phyloP scores from a whole-genome alignment of 2,888 invertebrate species.

The Oasisia sp. region DNA sequence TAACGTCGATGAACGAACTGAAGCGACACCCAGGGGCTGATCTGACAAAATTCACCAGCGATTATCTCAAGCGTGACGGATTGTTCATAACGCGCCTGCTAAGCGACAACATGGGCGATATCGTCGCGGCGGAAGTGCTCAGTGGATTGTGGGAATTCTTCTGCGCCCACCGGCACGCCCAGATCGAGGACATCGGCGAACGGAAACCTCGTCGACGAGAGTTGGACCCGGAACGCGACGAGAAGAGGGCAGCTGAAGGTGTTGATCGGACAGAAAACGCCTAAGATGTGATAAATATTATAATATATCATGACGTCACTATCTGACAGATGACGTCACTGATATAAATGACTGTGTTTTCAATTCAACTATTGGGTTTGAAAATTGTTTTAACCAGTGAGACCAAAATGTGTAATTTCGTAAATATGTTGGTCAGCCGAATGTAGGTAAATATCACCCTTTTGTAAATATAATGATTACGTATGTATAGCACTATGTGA shows the following conservation, averaged over 20 bases:
- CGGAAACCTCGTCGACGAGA: background rate
- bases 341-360: background rate
- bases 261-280: slow-evolving; percentile 12
- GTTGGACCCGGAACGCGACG: background rate
- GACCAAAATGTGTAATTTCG: background rate
- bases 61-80: slow-evolving; percentile 61
- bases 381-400: background rate
- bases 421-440: background rate
- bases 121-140: slow-evolving; percentile 56
- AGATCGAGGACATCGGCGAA: slow-evolving; percentile 1
- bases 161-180: slow-evolving; percentile 29
- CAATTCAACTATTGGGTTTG: background rate
- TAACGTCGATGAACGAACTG: slow-evolving; percentile 45
- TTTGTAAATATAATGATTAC: background rate
- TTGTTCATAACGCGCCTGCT: slow-evolving; percentile 61
- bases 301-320: background rate
- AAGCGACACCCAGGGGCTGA: slow-evolving; percentile 38
- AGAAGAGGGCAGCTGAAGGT: background rate
- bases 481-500: background rate
- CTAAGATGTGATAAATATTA: background rate
- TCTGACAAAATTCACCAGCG: slow-evolving; percentile 55
- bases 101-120: slow-evolving; percentile 61
- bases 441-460: background rate
- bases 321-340: background rate
- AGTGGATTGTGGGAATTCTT: slow-evolving; percentile 56